Conservation (phyloP, 37 sponge, comb jelly and placozoan genomes). For the Chondrosia reniformis region DNA sequence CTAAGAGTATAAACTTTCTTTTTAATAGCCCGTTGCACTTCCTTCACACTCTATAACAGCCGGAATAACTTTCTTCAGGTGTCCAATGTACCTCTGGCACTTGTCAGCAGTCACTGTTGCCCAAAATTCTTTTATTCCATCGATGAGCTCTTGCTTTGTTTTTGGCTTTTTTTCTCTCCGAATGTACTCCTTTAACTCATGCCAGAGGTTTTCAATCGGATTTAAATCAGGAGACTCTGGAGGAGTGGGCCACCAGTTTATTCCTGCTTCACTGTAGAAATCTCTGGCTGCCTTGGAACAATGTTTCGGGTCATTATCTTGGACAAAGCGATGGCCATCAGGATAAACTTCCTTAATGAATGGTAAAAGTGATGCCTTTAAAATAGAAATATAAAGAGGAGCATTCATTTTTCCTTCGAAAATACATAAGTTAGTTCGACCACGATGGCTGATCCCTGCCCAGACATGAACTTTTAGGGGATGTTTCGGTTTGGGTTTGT, state of each 20-base stretch:
- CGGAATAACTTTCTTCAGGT: slow-evolving; percentile 10
- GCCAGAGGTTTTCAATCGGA: slow-evolving; percentile 16
- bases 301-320: slow-evolving; percentile 18
- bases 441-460: slow-evolving; percentile 15
- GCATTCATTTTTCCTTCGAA: slow-evolving; percentile 21
- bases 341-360: slow-evolving; percentile 17
- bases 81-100: slow-evolving; percentile 16
- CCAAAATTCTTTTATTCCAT: slow-evolving; percentile 22
- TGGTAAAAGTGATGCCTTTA: not conserved
- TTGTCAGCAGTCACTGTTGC: slow-evolving; percentile 12
- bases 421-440: not conserved
- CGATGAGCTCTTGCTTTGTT: slow-evolving; percentile 20
- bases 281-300: not conserved
- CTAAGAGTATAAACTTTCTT: not conserved
- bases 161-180: slow-evolving; percentile 16
- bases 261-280: not conserved
- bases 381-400: not conserved
- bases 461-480: slow-evolving; percentile 8
- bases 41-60: slow-evolving; percentile 2
- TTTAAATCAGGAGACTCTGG: slow-evolving; percentile 12
- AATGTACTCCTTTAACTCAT: slow-evolving; percentile 19
- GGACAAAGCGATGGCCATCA: slow-evolving; percentile 17
- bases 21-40: slow-evolving; percentile 15
- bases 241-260: slow-evolving; percentile 20
- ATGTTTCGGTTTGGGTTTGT: slow-evolving; percentile 14